Conservation (phyloP, 2,888 invertebrate genomes). For the Phortica magna region DNA sequence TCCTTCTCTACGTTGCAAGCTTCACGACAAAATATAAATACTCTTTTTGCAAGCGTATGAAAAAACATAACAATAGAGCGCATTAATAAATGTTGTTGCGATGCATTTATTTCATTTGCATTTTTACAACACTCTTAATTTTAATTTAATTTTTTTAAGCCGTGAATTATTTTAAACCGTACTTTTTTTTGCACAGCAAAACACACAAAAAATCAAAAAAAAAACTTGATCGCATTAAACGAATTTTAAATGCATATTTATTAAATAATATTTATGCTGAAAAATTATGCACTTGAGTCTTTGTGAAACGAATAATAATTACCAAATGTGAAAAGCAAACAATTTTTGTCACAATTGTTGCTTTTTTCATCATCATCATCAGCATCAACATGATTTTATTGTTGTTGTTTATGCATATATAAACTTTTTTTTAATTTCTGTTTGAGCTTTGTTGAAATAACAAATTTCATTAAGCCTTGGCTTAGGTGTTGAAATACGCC, state of each 20-base stretch:
- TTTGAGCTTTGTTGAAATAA: not conserved
- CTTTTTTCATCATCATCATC: not conserved
- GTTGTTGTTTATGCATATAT: not conserved
- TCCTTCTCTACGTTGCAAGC: too few relatives aligned
- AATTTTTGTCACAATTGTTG: slow-evolving; percentile 2
- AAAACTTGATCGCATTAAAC: not conserved
- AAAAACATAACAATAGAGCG: too few relatives aligned
- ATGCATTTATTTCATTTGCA: not conserved
- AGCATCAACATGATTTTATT: not conserved
- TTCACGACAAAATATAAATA: too few relatives aligned
- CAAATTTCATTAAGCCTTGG: slow-evolving; percentile 10
- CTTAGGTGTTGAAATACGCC: slow-evolving; percentile 12
- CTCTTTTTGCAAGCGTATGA: too few relatives aligned
- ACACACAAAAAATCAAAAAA: not conserved
- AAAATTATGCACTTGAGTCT: not conserved
- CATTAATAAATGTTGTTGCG: not conserved
- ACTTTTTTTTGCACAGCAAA: not conserved
- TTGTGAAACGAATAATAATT: not conserved
- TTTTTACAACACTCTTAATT: not conserved
- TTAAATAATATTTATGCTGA: not conserved
- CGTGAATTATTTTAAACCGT: not conserved
- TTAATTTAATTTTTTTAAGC: not conserved
- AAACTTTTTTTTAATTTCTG: not conserved
- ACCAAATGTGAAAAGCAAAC: not conserved
- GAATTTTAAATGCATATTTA: not conserved